phyloP scores from a whole-genome alignment of 2,888 invertebrate species.

The Chydorus sphaericus region DNA sequence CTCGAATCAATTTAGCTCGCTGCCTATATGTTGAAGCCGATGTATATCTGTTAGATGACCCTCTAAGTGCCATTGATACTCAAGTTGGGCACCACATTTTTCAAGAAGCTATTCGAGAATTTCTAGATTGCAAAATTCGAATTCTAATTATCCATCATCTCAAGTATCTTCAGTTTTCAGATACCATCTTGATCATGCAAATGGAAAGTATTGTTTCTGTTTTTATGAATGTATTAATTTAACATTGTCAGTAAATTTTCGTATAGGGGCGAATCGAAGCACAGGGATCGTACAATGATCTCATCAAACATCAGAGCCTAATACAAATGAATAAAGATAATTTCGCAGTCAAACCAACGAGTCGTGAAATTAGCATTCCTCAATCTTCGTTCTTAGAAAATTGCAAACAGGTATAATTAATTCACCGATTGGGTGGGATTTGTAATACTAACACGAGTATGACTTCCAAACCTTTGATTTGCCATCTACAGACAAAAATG shows the following conservation, averaged over 20 bases:
- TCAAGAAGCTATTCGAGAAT: slow-evolving; percentile 29
- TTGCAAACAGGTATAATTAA: too few species aligned
- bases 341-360: too few species aligned
- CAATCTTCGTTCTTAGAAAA: too few species aligned
- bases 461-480: too few species aligned
- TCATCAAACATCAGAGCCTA: slow-evolving; percentile 53
- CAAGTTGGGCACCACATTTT: slow-evolving; percentile 33
- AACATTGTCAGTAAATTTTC: not conserved
- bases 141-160: slow-evolving; percentile 58
- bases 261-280: slow-evolving; percentile 33
- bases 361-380: too few species aligned
- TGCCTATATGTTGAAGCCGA: slow-evolving; percentile 34
- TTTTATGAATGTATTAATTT: not conserved
- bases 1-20: slow-evolving; percentile 35
- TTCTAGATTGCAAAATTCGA: slow-evolving; percentile 28
- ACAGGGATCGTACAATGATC: slow-evolving; percentile 47
- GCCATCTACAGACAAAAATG: slow-evolving; percentile 33
- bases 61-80: slow-evolving; percentile 36
- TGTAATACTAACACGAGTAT: too few species aligned
- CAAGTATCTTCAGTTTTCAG: slow-evolving; percentile 55
- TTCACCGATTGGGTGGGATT: too few species aligned
- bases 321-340: too few species aligned
- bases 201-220: slow-evolving; percentile 31
- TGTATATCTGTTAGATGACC: slow-evolving; percentile 36
- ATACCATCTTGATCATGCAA: slow-evolving; percentile 47